phyloP scores from a whole-genome alignment of 2,888 invertebrate species.

The Apodemia mormo region DNA sequence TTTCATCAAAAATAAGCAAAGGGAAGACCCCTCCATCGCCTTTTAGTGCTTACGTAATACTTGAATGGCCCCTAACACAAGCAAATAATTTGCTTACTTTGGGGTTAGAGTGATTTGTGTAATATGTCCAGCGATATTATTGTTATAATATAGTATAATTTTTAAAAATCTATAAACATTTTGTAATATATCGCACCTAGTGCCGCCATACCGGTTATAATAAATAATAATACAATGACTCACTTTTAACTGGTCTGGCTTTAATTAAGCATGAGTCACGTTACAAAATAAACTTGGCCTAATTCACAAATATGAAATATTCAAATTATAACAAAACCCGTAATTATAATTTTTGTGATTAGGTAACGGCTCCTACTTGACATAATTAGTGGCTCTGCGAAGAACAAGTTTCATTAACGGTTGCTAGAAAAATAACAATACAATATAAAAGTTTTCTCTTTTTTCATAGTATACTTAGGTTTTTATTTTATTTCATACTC shows the following conservation, averaged over 20 bases:
- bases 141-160: too few species aligned
- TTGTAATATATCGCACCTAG: neutral
- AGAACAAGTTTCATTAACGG: neutral
- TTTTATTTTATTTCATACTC: too few species aligned
- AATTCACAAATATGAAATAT: neutral
- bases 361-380: neutral
- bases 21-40: too few species aligned
- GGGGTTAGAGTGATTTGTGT: too few species aligned
- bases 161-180: neutral
- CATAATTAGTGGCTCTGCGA: neutral
- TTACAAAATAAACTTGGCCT: neutral
- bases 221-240: neutral
- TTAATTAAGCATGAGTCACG: neutral
- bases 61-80: too few species aligned
- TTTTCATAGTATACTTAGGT: too few species aligned
- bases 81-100: too few species aligned
- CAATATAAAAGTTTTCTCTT: too few species aligned
- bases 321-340: neutral
- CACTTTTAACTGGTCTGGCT: neutral
- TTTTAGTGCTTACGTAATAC: too few species aligned
- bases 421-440: too few species aligned
- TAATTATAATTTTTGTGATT: conserved; percentile 1
- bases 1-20: too few species aligned
- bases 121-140: too few species aligned
- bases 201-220: neutral